Conservation (phyloP, 2,888 invertebrate genomes). For the Zygothrica quintamaculata region DNA sequence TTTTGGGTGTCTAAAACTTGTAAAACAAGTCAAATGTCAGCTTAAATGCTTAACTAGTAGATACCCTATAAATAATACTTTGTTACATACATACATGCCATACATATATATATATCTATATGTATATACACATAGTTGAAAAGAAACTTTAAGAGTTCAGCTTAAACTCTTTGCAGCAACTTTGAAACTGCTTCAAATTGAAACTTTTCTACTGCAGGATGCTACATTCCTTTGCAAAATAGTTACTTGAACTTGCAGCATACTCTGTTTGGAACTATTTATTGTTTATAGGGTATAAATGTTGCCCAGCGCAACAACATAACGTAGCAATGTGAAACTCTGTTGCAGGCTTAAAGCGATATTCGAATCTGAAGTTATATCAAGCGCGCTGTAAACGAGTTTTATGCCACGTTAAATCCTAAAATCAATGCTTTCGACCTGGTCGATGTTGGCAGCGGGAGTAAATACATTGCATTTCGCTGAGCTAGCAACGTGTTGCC, state of each 20-base stretch:
- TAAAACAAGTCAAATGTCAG: conserved; percentile 38
- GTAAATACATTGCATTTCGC: conserved; percentile 51
- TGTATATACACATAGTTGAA: not conserved
- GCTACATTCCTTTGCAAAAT: no score
- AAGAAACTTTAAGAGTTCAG: no score
- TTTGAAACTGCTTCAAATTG: no score
- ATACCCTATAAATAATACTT: not conserved
- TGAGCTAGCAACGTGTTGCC: conserved; percentile 15
- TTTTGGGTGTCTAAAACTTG: conserved; percentile 65
- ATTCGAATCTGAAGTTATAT: conserved; percentile 57
- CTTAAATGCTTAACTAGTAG: not conserved
- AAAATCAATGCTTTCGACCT: conserved; percentile 46
- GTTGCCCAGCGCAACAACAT: not conserved
- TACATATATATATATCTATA: conserved; percentile 4
- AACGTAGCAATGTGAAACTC: conserved; percentile 16
- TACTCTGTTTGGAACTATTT: not conserved
- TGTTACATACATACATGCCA: not conserved
- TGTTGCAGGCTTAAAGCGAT: conserved; percentile 40
- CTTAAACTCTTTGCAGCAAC: no score
- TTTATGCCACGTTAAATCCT: conserved; percentile 43
- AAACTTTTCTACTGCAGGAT: no score
- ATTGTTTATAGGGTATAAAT: not conserved
- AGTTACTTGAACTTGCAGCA: no score
- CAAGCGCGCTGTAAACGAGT: conserved; percentile 57
- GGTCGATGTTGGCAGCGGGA: conserved; percentile 4